Evolutionary conservation across 2,888 invertebrate species (phyloP).

Genomic region (Drosophila phalerata): DNA sequence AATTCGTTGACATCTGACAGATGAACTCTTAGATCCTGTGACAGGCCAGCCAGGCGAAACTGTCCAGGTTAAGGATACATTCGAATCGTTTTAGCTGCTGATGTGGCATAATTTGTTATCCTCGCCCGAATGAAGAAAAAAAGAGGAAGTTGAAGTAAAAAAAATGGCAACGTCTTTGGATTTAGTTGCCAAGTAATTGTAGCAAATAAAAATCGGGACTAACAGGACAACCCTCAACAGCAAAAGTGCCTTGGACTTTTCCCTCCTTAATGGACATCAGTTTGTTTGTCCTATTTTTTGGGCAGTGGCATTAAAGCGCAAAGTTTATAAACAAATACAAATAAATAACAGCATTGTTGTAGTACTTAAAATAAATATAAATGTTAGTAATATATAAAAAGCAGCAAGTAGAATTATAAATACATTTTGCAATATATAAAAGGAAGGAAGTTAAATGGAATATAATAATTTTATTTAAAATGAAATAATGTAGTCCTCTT

Average conservation of each 20-base stretch:
- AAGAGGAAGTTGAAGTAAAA: background rate
- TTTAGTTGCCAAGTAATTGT: slow-evolving; percentile 54
- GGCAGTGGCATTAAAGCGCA: slow-evolving; percentile 41
- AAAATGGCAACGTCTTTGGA: slow-evolving; percentile 44
- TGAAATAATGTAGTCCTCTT: background rate
- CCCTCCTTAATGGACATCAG: slow-evolving; percentile 52
- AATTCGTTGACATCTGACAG: slow-evolving; percentile 78
- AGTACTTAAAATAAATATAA: slow-evolving; percentile 21
- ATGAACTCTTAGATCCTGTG: slow-evolving; percentile 67
- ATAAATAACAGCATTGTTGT: slow-evolving; percentile 51
- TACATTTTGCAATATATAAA: slow-evolving; percentile 5
- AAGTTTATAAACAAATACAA: slow-evolving; percentile 60
- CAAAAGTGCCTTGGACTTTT: background rate
- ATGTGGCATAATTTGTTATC: slow-evolving; percentile 74
- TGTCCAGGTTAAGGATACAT: slow-evolving; percentile 58
- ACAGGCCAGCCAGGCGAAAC: slow-evolving; percentile 47
- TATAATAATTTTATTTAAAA: background rate
- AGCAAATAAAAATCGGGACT: slow-evolving; percentile 47
- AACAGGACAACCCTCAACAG: slow-evolving; percentile 31
- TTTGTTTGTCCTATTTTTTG: slow-evolving; percentile 44
- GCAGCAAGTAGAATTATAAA: background rate
- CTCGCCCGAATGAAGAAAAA: background rate
- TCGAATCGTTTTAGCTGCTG: slow-evolving; percentile 65
- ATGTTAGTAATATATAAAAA: background rate
- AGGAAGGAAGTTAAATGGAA: background rate